Base-by-base conservation (phyloP, 2,113 vertebrate genomes). In the Struthio camelus region DNA sequence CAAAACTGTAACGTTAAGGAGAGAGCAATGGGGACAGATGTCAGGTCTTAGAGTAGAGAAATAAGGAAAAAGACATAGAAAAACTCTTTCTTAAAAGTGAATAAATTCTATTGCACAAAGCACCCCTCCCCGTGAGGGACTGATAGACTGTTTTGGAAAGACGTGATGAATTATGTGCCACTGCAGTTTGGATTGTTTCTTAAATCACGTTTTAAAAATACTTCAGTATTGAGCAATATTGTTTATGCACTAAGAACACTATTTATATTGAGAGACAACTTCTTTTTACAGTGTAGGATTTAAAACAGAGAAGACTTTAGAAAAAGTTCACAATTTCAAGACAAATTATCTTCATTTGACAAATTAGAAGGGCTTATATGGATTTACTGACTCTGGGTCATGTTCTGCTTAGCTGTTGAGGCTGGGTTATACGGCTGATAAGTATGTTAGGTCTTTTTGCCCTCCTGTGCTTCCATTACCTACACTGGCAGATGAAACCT, bases 91-190 rank as follows among this genome's bases (percentile, higher is more conserved):
- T 42, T 20, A 69, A 56, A 87, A 62, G 5, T 46, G 27, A 85
- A 65, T 6, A 85, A 85, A 80, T 80, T 40, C 19, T 72, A 1
- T 30, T 79, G 27, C 51, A 83, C 13, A 36, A 71, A 89, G 44
- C 72, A 69, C 81, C 40, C 9, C 10, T 82, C 34, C 59, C 40
- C 30, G 8, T 11, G n/a, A 3, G 15, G 25, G 30, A 69, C 38
- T 75, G 25, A 7, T 80, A 14, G 71, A 34, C 40, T 53, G 58
- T 32, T 87, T 93, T 87, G 36, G 44, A 91, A 82, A 85, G 58
- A 46, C 73, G 18, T 92, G 95, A 97, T 96, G 13, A 91, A 96
- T 95, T 91, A 90, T 56, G 62, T 91, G 89, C 53, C 77, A 40
- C 4, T 5, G 62, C 58, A 69, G 38, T 82, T 95, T 79, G 51